Evolutionary conservation across 2,113 vertebrate species (phyloP).

Genomic region (Rhodinocichla rosea): DNA sequence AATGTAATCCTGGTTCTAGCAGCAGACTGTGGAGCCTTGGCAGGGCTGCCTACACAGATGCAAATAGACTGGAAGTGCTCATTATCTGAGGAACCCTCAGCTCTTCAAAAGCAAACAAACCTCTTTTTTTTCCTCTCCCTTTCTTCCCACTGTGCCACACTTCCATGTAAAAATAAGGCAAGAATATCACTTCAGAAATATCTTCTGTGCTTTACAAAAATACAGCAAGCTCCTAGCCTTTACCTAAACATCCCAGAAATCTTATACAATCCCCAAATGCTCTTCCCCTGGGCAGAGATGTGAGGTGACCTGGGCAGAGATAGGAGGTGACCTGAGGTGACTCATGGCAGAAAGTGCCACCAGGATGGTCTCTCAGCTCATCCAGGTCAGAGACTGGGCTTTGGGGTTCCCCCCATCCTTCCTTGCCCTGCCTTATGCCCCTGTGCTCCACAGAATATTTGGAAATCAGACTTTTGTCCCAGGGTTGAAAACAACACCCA

Average conservation of each 20-base stretch:
- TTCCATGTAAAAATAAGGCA: not conserved
- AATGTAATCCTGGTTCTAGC: not conserved
- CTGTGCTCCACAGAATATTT: not conserved
- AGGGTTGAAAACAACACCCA: not conserved
- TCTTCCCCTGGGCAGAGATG: not conserved
- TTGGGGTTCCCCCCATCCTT: not conserved
- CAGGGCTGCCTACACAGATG: not conserved
- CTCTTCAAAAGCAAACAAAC: conserved; percentile 13
- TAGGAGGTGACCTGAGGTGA: not conserved
- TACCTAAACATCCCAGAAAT: not conserved
- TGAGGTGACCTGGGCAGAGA: not conserved
- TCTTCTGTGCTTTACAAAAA: not conserved
- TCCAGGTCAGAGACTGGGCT: not conserved
- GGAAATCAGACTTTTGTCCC: not conserved
- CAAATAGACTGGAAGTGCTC: not conserved
- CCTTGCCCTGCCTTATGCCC: too few relatives aligned
- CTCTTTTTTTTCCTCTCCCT: not conserved
- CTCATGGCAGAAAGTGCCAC: accelerated
- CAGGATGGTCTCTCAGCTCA: accelerated
- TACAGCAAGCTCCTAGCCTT: not conserved
- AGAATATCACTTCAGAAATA: not conserved
- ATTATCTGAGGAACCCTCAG: not conserved
- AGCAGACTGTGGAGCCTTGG: not conserved
- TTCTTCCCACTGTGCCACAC: not conserved
- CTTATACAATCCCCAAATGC: not conserved